Conservation (phyloP, 2,888 invertebrate species). For the Sphinx pinastri region DNA sequence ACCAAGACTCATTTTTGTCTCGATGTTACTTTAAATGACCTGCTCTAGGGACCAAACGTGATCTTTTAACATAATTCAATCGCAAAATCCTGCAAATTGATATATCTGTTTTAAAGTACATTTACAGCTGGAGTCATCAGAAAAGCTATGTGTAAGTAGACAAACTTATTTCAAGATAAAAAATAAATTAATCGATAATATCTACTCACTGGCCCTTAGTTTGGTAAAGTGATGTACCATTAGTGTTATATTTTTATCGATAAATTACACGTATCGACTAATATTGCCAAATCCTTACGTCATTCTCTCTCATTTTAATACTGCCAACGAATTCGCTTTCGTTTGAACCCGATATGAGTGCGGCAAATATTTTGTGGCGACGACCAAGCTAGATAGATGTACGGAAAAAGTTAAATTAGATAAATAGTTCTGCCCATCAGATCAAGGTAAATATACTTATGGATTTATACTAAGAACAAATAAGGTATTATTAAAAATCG, state of each 20-base stretch:
- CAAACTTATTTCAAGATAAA: slow-evolving; percentile 28
- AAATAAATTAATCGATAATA: slow-evolving; percentile 30
- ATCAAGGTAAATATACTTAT: not conserved
- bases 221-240: slow-evolving; percentile 53
- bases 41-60: no score
- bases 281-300: slow-evolving; percentile 58
- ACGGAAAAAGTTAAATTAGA: not conserved
- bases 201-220: slow-evolving; percentile 24
- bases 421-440: no score
- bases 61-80: no score
- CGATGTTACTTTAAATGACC: no score
- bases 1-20: no score
- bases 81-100: no score
- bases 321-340: slow-evolving; percentile 66
- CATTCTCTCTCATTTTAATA: slow-evolving; percentile 66
- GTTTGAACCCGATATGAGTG: slow-evolving; percentile 49
- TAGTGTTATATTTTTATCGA: slow-evolving; percentile 48
- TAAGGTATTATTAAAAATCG: no score
- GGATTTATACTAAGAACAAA: no score
- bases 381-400: slow-evolving; percentile 34
- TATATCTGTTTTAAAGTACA: no score
- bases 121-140: slow-evolving; percentile 16
- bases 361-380: slow-evolving; percentile 49
- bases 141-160: slow-evolving; percentile 32
- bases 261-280: slow-evolving; percentile 39